Base-by-base conservation (phyloP, 2,113 vertebrate species). In the Picathartes gymnocephalus region DNA sequence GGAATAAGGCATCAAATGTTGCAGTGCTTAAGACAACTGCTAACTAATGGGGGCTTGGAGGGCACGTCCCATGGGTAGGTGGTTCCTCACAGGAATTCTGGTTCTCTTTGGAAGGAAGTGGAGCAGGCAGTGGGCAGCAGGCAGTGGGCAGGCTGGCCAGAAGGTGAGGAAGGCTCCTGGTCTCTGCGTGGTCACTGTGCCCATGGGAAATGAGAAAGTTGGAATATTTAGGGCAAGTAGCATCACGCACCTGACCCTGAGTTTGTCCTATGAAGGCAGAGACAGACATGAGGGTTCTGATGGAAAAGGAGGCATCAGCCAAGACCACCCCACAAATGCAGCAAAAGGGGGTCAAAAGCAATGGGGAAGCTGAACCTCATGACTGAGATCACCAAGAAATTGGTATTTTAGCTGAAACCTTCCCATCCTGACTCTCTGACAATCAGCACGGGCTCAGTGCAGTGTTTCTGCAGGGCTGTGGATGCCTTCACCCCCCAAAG, bases 1-100 rank as follows among this genome's bases (percentile, higher is more conserved):
- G 85, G 90, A 93, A 86, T 74, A 78, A 93, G 86, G 90, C 88
- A 93, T 95, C 82, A 92, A 96, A 95, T 79, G 69, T 77, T 96
- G 74, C 48, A 31, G 83, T 76, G 93, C 61, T 81, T 64, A 86
- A 96, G 65, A 88, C 76, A 95, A 88, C 76, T 14, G 40, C 72
- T 60, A 93, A 92, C 92, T 95, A 93, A 96, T 93, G 53, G 76
- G 65, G 83, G 85, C 56, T 90, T 1, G 11, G 68, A 86, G 77
- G 76, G 61, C 86, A 88, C 1, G 14, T 24, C 56, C 89, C 10
- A 7, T n/a, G 53, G 70, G 83, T 48, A 30, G 33, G 51, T 3
- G 0, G 57, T 30, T 93, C 47, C 82, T 78, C 5, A 1, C 15
- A 48, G 82, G 64, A 84, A 51, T 69, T 57, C 64, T 37, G 62